Conservation (phyloP, 2,888 invertebrate species). For the Pteria penguin region DNA sequence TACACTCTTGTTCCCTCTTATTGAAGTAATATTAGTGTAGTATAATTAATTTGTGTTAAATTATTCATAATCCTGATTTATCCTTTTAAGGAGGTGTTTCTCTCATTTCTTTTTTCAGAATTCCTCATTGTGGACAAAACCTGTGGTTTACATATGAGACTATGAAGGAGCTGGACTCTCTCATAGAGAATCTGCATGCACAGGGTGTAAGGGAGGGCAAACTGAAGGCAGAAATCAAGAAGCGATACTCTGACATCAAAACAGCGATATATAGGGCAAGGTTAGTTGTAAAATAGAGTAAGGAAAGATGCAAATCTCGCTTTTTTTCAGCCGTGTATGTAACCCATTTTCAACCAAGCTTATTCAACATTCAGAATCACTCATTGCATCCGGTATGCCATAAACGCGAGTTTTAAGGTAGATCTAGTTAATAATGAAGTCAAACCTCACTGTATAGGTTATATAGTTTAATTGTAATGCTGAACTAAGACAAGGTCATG, state of each 20-base stretch:
- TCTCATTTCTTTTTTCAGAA: no score
- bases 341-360: neutral
- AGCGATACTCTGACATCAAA: conserved; percentile 63
- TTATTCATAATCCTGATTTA: no score
- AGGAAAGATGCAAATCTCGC: neutral
- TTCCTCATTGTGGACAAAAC: conserved; percentile 77
- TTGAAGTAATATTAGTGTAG: no score
- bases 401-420: no score
- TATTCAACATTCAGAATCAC: neutral
- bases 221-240: conserved; percentile 71
- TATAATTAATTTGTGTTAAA: no score
- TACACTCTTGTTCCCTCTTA: no score
- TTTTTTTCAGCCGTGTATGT: neutral
- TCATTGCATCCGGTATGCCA: no score
- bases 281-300: neutral
- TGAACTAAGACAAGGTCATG: no score
- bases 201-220: conserved; percentile 76
- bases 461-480: no score
- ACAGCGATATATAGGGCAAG: conserved; percentile 53
- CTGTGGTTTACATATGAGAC: conserved; percentile 77
- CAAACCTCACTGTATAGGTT: no score
- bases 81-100: no score
- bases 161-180: conserved; percentile 67
- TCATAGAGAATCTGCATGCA: conserved; percentile 72
- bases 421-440: no score